phyloP scores from a whole-genome alignment of 2,797 vertebrate genomes.

The Hippocampus kuda region DNA sequence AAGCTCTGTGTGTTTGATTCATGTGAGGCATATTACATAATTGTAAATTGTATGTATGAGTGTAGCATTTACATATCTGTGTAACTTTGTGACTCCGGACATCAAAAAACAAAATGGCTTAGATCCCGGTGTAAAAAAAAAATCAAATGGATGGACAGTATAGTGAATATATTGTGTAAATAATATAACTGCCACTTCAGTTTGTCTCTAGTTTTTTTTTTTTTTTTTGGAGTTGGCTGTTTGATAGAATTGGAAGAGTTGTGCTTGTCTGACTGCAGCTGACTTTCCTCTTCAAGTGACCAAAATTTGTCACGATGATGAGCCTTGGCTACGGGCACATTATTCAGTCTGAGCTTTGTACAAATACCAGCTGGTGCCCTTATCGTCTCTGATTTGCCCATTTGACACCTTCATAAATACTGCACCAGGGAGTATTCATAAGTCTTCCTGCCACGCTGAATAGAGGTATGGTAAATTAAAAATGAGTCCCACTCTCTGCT shows the following conservation, averaged over 20 bases:
- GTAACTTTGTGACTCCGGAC: too few relatives aligned
- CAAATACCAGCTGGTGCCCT: conserved; percentile 7
- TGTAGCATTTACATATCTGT: too few relatives aligned
- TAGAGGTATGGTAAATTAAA: conserved; percentile 13
- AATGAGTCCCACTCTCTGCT: conserved; percentile 6
- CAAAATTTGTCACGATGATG: conserved; percentile 8
- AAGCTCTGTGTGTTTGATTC: too few relatives aligned
- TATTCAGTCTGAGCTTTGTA: conserved; percentile 29
- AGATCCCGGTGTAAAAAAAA: not conserved
- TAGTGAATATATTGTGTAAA: too few relatives aligned
- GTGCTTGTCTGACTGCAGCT: not conserved
- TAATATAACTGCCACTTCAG: too few relatives aligned
- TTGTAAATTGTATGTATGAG: too few relatives aligned
- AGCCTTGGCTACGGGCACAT: conserved; percentile 18
- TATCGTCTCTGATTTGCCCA: conserved; percentile 4
- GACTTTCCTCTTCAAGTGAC: not conserved
- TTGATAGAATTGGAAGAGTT: not conserved
- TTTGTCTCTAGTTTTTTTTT: too few relatives aligned
- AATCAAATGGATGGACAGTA: not conserved
- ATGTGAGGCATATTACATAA: too few relatives aligned
- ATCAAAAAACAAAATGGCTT: too few relatives aligned
- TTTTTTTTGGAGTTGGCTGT: too few relatives aligned
- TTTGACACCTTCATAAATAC: conserved; percentile 26
- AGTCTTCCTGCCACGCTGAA: conserved; percentile 44
- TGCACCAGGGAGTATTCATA: conserved; percentile 36